Conservation (phyloP, 2,113 vertebrate genomes). For the Heliornis fulica region DNA sequence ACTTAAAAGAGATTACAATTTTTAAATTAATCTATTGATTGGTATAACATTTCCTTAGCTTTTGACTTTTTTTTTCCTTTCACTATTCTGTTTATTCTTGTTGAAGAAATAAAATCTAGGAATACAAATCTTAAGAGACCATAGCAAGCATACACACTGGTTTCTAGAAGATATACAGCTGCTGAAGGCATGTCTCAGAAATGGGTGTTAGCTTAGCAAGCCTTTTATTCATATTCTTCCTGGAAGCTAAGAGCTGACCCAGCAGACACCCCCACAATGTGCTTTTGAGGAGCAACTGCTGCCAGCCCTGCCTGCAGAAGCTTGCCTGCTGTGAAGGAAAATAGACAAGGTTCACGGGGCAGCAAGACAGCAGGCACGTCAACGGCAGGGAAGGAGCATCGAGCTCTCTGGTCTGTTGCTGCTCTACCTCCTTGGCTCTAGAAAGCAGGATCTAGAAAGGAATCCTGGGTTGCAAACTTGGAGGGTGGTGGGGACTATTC, state of each 20-base stretch:
- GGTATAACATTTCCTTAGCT: neutral
- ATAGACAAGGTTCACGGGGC: neutral
- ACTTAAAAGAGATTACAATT: neutral
- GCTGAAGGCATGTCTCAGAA: neutral
- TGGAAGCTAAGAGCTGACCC: neutral
- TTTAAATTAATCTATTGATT: neutral
- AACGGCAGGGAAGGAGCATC: neutral
- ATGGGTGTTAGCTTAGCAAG: neutral
- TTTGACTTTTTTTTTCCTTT: neutral
- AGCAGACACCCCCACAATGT: neutral
- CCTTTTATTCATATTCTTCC: neutral
- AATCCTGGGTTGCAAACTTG: neutral
- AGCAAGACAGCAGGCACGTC: neutral
- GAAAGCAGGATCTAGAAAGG: neutral
- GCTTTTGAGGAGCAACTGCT: rapidly evolving
- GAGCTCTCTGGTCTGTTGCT: neutral
- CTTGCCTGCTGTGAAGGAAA: neutral
- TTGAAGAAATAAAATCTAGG: neutral
- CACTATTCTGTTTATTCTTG: neutral
- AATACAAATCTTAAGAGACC: neutral
- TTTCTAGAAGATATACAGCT: neutral
- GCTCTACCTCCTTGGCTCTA: neutral
- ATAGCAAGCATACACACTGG: neutral
- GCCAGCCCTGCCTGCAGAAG: neutral
- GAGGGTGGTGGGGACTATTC: neutral